Percentiles rank a stretch among this genome's conserved stretches.
These are phyloP conservation scores for Aelia acuminata DNA, from an alignment of 2,888 invertebrate species.

Conservation along the genomic window DNA sequence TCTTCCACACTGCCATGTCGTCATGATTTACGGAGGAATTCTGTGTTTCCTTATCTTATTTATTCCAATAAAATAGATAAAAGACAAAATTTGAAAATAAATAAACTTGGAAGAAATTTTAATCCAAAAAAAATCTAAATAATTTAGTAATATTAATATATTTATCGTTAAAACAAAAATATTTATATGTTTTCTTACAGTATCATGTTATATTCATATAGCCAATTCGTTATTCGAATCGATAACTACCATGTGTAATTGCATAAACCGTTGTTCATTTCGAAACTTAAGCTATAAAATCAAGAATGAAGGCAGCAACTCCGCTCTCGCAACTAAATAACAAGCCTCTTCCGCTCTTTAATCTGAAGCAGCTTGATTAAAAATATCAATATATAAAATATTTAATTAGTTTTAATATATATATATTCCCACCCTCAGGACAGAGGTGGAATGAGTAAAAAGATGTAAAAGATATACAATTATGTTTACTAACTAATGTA, in stretches of 20 bases:
- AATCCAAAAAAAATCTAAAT: background rate
- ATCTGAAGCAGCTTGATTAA: background rate
- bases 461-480: too few species aligned
- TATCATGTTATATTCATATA: too few species aligned
- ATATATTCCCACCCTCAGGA: background rate
- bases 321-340: conserved; percentile 18
- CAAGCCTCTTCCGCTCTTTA: background rate
- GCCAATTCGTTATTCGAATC: background rate
- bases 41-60: background rate
- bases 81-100: too few species aligned
- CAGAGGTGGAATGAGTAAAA: background rate
- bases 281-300: background rate
- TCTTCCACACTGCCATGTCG: background rate
- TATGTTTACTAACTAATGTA: too few species aligned
- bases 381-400: background rate
- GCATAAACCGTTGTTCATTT: background rate
- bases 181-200: too few species aligned
- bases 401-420: too few species aligned
- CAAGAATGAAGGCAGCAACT: background rate
- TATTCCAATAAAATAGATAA: background rate
- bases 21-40: conserved; percentile 8
- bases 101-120: background rate
- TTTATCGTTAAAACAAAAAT: too few species aligned
- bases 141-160: too few species aligned
- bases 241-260: background rate